phyloP scores from a whole-genome alignment of 2,113 vertebrate species.

The Xiphophorus hellerii region DNA sequence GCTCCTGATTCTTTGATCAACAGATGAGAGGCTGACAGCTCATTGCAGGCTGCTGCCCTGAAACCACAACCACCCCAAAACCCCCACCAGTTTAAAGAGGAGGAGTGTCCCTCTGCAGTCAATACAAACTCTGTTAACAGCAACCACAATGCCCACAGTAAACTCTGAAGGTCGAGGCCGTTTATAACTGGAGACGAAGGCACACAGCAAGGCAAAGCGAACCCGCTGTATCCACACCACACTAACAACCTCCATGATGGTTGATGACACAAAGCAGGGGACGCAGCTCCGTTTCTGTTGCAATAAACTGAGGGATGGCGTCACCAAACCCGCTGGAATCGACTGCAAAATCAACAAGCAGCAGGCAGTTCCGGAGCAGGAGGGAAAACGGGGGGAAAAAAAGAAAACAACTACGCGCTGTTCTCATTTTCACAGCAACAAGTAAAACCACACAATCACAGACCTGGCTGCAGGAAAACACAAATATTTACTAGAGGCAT shows the following conservation, averaged over 20 bases:
- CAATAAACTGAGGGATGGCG: constrained; percentile 48
- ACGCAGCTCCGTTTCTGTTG: constrained; percentile 35
- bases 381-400: background rate
- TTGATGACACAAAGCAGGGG: constrained; percentile 38
- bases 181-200: constrained; percentile 27
- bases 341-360: constrained; percentile 65
- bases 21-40: background rate
- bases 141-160: constrained; percentile 25
- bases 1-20: background rate
- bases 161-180: constrained; percentile 16
- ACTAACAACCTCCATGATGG: constrained; percentile 14
- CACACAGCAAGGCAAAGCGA: background rate
- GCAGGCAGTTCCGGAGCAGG: constrained; percentile 56
- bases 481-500: constrained; percentile 2
- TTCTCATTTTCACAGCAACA: constrained; percentile 39
- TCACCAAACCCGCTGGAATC: constrained; percentile 62
- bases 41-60: constrained; percentile 10
- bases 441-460: constrained; percentile 21
- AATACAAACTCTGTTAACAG: constrained; percentile 30
- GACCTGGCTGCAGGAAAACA: constrained; percentile 14
- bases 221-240: constrained; percentile 20
- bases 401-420: constrained; percentile 16
- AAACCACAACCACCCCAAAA: constrained; percentile 30
- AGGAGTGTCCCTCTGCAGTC: constrained; percentile 41
- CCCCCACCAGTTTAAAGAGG: constrained; percentile 22